phyloP scores from a whole-genome alignment of 2,113 vertebrate genomes.

The Vimba vimba region DNA sequence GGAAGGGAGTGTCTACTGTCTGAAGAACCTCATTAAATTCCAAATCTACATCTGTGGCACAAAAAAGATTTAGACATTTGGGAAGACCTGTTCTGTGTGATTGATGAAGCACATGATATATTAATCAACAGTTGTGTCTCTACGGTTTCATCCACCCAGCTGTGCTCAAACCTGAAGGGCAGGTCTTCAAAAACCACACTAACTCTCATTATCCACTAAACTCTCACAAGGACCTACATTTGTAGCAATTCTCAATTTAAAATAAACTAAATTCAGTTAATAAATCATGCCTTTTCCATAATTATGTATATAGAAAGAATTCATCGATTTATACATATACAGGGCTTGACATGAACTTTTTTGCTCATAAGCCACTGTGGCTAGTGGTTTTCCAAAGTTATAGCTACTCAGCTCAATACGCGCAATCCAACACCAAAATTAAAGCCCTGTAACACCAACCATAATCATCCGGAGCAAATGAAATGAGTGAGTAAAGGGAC shows the following conservation, averaged over 20 bases:
- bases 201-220: not conserved
- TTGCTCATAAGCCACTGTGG: too few relatives aligned
- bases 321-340: too few relatives aligned
- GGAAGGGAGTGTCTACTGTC: slow-evolving; percentile 5
- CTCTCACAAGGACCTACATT: not conserved
- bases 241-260: not conserved
- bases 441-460: too few relatives aligned
- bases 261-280: not conserved
- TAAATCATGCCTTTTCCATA: not conserved
- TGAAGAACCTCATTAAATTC: slow-evolving; percentile 18
- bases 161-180: slow-evolving; percentile 16
- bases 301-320: too few relatives aligned
- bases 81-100: not conserved
- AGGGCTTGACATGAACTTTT: too few relatives aligned
- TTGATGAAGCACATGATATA: not conserved
- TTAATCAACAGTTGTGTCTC: slow-evolving; percentile 12
- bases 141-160: not conserved
- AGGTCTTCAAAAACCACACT: not conserved
- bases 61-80: not conserved
- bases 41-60: slow-evolving; percentile 1
- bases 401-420: too few relatives aligned
- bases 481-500: too few relatives aligned
- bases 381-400: too few relatives aligned
- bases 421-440: too few relatives aligned
- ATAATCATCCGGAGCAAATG: too few relatives aligned